These are phyloP conservation scores for Nyctalus aviator DNA, from an alignment of 2,797 vertebrate genomes.

Conservation along the genomic window DNA sequence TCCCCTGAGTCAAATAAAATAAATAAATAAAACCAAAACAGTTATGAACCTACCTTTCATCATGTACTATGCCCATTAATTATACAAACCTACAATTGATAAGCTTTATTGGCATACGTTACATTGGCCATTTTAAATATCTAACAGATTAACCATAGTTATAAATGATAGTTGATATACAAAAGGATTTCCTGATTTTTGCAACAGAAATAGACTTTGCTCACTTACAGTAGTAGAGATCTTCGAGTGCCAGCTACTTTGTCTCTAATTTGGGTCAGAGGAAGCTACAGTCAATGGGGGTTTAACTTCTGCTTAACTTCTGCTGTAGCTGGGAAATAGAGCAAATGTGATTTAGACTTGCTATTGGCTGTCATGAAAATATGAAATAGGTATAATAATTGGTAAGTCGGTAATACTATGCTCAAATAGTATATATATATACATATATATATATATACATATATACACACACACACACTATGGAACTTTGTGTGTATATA, in stretches of 20 bases:
- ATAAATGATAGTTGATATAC: background rate
- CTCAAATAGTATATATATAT: background rate
- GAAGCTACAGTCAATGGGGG: background rate
- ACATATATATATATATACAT: background rate
- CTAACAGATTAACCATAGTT: background rate
- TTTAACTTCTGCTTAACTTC: background rate
- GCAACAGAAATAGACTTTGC: background rate
- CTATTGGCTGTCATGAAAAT: constrained; percentile 10
- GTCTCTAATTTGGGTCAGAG: background rate
- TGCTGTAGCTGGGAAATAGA: constrained; percentile 30
- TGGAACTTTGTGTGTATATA: background rate
- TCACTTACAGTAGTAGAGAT: background rate
- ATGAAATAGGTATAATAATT: constrained; percentile 2
- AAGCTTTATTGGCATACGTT: constrained; percentile 61
- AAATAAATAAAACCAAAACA: background rate
- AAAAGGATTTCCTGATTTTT: background rate
- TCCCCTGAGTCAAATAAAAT: constrained; percentile 22
- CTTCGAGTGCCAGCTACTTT: background rate
- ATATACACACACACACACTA: no score
- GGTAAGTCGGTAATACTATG: background rate
- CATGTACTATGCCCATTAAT: constrained; percentile 50
- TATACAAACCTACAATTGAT: constrained; percentile 51
- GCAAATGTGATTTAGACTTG: background rate
- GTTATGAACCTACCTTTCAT: background rate
- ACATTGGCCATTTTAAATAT: constrained; percentile 66